Evolutionary conservation across 2,888 invertebrate genomes (phyloP), one percentile per base, ranked within the genome.

Genomic region (Zootermopsis nevadensis): DNA sequence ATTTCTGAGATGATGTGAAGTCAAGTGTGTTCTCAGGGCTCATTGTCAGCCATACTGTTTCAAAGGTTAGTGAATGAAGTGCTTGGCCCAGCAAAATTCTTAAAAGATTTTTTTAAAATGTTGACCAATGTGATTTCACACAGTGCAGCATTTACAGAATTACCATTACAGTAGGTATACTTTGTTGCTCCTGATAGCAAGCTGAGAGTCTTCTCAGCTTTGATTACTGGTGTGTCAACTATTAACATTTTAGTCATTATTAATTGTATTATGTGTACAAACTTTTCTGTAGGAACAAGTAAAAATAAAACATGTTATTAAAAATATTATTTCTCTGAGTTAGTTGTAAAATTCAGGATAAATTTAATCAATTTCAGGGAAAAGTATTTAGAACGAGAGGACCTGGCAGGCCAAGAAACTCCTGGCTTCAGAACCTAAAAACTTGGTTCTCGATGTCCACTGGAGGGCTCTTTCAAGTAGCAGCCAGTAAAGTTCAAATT

Each of bases 221-320:
- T n/a, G 12, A n/a, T 38, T 74, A 42, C 74, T 38, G 74, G 38
- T 38, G 38, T 79, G 66, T 33, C 79, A 79, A 38, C 79, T 79
- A 66, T 79, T 79, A 79, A 55, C 66, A 66, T 79, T 79, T 79
- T 79, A 79, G 66, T 79, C 33, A 79, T 35, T 60, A 33, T 60
- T 60, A 27, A 60, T 27, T 60, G n/a, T 60, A 60, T 60, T 60
- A 60, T 35, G 38, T 79, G 79, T 79, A 33, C 33, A 31, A 66
- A 60, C 66, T 77, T 79, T 79, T 79, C 60, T 79, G 79, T 79
- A 79, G 35, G 60, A 66, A 77, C 31, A 77, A 7, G 27, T 27
- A 53, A 38, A 74, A 77, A 66, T 79, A 79, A 79, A 79, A n/a
- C 48, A 33, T 42, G 30, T 76, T 76, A n/a, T 60, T 76, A n/a